These are phyloP conservation scores for Ursus arctos DNA, from an alignment of 2,113 vertebrate genomes.

Conservation along the genomic window DNA sequence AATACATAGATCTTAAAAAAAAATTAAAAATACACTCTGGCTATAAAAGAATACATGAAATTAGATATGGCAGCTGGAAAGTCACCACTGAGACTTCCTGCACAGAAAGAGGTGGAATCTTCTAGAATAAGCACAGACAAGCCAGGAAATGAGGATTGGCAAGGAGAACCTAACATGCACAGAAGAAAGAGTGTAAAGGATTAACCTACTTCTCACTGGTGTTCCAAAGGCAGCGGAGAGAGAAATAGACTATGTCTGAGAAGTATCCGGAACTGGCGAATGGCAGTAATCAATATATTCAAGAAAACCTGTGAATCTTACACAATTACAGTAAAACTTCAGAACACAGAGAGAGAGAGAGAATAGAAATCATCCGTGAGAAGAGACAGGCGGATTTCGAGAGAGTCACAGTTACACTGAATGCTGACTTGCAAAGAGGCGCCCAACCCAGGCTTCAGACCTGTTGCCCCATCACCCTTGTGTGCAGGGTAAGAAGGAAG, in stretches of 20 bases:
- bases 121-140: neutral
- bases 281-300: neutral
- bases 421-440: neutral
- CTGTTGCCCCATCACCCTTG: neutral
- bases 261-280: neutral
- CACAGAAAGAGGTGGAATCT: neutral
- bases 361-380: neutral
- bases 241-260: neutral
- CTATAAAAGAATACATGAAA: neutral
- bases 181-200: fast-evolving
- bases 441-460: neutral
- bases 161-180: neutral
- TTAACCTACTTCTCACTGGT: fast-evolving
- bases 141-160: fast-evolving
- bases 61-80: neutral
- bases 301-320: neutral
- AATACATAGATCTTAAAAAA: neutral
- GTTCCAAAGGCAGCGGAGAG: neutral
- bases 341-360: neutral
- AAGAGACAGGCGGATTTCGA: neutral
- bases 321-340: neutral
- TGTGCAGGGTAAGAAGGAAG: neutral
- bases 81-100: neutral
- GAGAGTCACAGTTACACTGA: neutral
- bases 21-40: neutral